phyloP scores from a whole-genome alignment of 2,888 invertebrate species.

The Drosophila koepferae region DNA sequence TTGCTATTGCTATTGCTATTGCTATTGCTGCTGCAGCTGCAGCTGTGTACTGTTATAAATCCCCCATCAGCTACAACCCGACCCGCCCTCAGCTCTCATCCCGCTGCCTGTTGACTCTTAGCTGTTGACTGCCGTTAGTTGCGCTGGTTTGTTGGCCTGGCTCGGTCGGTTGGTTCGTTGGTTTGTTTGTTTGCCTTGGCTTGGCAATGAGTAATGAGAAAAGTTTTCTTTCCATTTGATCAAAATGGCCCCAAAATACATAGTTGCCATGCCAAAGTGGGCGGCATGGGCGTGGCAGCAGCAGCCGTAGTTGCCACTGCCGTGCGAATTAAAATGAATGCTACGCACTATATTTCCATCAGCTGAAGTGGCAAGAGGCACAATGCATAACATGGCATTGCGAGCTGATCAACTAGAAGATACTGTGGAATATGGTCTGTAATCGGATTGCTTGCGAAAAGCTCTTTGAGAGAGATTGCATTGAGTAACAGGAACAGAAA shows the following conservation, averaged over 20 bases:
- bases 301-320: conserved; percentile 33
- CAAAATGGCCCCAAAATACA: conserved; percentile 76
- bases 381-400: conserved; percentile 17
- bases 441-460: background rate
- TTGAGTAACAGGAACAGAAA: background rate
- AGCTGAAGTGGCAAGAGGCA: conserved; percentile 28
- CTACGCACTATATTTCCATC: conserved; percentile 68
- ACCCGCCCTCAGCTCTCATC: background rate
- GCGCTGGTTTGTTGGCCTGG: conserved; percentile 62
- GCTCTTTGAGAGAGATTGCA: background rate
- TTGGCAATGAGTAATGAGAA: conserved; percentile 81
- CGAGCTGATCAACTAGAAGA: background rate
- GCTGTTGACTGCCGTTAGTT: conserved; percentile 76
- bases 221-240: conserved; percentile 79
- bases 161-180: conserved; percentile 38
- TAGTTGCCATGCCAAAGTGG: conserved; percentile 49
- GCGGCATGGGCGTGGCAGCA: conserved; percentile 40
- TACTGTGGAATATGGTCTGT: background rate
- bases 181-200: conserved; percentile 68
- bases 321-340: conserved; percentile 60
- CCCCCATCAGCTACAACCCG: conserved; percentile 49
- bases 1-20: conserved; percentile 17
- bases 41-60: conserved; percentile 72
- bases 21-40: conserved; percentile 56
- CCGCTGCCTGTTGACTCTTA: conserved; percentile 68